Evolutionary conservation across 2,888 invertebrate species (phyloP).

Genomic region (Oligia fasciuncula): DNA sequence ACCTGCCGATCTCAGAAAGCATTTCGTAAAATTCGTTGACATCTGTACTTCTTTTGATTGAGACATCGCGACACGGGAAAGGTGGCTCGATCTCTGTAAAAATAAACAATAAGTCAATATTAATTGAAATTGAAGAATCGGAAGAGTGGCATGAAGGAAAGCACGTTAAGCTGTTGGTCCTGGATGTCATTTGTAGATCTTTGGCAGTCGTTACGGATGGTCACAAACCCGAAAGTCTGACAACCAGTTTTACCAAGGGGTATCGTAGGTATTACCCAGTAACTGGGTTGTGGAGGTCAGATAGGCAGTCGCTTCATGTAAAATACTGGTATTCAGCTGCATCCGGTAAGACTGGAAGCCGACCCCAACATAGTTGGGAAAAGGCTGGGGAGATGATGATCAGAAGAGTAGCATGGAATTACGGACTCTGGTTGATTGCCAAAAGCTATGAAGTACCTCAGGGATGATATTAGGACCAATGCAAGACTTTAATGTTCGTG

Average conservation of each 20-base stretch:
- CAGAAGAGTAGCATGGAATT: neutral
- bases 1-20: slow-evolving; percentile 98
- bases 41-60: slow-evolving; percentile 95
- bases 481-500: neutral
- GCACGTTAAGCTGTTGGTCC: neutral
- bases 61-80: slow-evolving; percentile 96
- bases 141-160: neutral
- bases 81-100: slow-evolving; percentile 95
- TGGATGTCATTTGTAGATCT: too few relatives aligned
- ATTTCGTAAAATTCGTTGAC: slow-evolving; percentile 96
- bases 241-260: too few relatives aligned
- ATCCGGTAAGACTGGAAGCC: too few relatives aligned
- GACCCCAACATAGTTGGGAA: too few relatives aligned
- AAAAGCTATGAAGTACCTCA: neutral
- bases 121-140: neutral
- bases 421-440: neutral
- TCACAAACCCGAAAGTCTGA: too few relatives aligned
- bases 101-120: slow-evolving; percentile 59
- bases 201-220: too few relatives aligned
- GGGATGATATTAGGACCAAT: neutral
- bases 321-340: too few relatives aligned
- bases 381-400: too few relatives aligned
- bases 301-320: too few relatives aligned
- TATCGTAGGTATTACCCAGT: too few relatives aligned
- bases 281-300: too few relatives aligned